Base-by-base conservation (phyloP, 2,113 vertebrate species). In the Halcyon malimbica region DNA sequence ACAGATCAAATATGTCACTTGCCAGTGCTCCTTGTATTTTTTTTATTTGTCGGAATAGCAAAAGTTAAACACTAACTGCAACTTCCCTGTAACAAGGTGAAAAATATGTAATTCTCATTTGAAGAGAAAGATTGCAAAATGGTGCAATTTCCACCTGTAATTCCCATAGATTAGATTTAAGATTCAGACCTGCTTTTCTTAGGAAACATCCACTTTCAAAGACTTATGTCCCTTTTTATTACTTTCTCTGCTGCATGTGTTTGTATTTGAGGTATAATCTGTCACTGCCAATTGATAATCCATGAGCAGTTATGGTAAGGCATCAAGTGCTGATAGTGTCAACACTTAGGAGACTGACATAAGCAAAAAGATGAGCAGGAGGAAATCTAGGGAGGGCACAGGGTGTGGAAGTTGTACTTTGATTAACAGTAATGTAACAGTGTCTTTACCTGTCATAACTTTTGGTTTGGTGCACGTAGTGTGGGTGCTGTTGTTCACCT, bases 391-490 rank as follows among this genome's bases (percentile, higher is more conserved):
- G 33, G 60, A 62, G 42, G 16, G 18, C 5, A 16, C 46, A 74
- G 51, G 20, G 15, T 37, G 35, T 57, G 31, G 29, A 63, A 79
- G 26, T 18, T 0, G 0, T 26, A 59, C n/a, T 48, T 64, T n/a
- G 33, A 31, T 28, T 33, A 44, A 35, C 1, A 50, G 33, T 6
- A 77, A 51, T 0, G 3, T 2, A 44, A 20, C 3, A 0, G 56
- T 70, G 63, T 76, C 16, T 79, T 56, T 59, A 41, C 50, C 6
- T 77, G 33, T 54, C 16, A 10, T 11, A 6, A 4, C 11, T 57
- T 87, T 16, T 24, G 16, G 33, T 50, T 48, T 50, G 69, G 18
- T 48, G 68, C 54, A 35, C 2, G 1, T 46, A 51, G 35, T 1
- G 2, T n/a, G 29, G 26, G 23, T 63, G 63, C 73, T 89, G 68